Base-by-base conservation (phyloP, 2,888 invertebrate genomes). In the Hipparchia semele region DNA sequence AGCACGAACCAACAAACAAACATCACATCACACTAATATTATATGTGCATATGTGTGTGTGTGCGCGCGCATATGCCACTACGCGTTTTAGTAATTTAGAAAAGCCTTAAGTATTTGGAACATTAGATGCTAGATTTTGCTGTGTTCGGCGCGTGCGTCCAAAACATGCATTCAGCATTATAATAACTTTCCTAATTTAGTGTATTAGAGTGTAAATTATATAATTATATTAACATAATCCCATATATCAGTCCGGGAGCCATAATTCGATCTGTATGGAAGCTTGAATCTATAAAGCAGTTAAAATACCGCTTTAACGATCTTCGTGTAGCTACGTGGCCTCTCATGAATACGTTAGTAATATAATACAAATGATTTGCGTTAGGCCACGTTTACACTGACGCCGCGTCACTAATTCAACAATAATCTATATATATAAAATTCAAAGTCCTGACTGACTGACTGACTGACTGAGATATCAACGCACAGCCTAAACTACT, bases 241-340 rank as follows among this genome's bases (percentile, higher is more conserved):
- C 81, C 76, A 87, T 90, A 84, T 81, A 88, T 90, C 90, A 89
- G 79, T 74, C 85, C 82, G 83, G 81, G 81, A 80, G 80, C 82
- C 79, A 85, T 89, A 87, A 90, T 87, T 81, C 86, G 77, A 90
- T 90, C 89, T 83, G 81, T 89, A 88, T 90, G 87, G 83, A 73
- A 75, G 69, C 71, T 54, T 46, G 67, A 66, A 59, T 66, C 70
- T 68, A 73, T 75, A 71, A 70, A 78, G 71, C 71, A 68, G 74
- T 71, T 76, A 76, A 71, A 75, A 75, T 75, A 72, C 71, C 62
- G 69, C 59, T 61, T 68, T 68, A 68, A 75, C 71, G 59, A 73
- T 69, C 56, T 46, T 45, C 33, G 8, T 62, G 56, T 67, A 53
- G 68, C 67, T 61, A 70, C 3, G 68, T 59, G 3, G 51, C 39